These are phyloP conservation scores for Frankliniella fusca DNA, from an alignment of 2,888 invertebrate genomes.

Conservation along the genomic window DNA sequence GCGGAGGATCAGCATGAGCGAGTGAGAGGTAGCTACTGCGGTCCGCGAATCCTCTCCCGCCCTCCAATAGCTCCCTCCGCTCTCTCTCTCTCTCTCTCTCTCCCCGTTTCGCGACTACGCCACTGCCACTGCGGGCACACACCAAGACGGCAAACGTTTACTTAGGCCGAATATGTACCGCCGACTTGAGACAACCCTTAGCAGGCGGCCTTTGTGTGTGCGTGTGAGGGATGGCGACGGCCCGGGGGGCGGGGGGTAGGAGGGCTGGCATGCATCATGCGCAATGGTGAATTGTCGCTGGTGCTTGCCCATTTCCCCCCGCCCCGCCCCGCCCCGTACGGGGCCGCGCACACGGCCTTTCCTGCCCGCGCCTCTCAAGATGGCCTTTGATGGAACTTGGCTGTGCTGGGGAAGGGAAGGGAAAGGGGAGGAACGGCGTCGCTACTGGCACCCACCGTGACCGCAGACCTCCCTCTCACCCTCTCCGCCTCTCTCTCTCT, in stretches of 20 bases:
- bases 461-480: background rate
- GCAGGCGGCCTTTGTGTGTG: background rate
- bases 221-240: constrained; percentile 1
- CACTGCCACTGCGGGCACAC: background rate
- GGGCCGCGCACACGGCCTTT: background rate
- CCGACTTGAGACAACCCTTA: constrained; percentile 3
- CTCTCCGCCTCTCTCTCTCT: background rate
- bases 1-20: no score
- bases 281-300: constrained; percentile 24
- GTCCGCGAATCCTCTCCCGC: no score
- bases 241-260: background rate
- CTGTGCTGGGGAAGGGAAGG: background rate
- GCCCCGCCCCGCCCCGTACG: background rate
- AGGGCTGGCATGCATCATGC: background rate
- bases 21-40: no score
- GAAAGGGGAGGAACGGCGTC: background rate
- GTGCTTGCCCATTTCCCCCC: constrained; percentile 14
- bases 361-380: constrained; percentile 14
- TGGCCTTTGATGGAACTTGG: constrained; percentile 24
- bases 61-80: no score
- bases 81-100: no score
- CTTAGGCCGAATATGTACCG: constrained; percentile 24
- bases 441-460: constrained; percentile 8
- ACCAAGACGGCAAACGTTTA: constrained; percentile 26
- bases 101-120: no score